A percentile compares a stretch with the other conserved stretches of the same genome.
Conservation (phyloP, 2,797 vertebrate genomes). For the Sarcophilus harrisii region DNA sequence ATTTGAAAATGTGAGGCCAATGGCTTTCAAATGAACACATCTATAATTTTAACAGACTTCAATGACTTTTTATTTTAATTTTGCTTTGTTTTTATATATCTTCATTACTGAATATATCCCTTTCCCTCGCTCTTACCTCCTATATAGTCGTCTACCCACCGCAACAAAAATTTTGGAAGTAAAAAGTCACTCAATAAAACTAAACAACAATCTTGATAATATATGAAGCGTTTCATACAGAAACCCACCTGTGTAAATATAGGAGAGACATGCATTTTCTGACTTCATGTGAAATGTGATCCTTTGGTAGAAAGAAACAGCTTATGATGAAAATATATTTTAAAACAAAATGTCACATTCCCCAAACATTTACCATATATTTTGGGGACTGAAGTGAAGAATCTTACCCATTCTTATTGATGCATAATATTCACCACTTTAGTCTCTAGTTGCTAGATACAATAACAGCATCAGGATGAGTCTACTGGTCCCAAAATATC, state of each 20-base stretch:
- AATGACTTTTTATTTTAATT: background rate
- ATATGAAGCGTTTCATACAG: background rate
- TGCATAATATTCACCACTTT: background rate
- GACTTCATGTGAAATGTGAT: slow-evolving; percentile 16
- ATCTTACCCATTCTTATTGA: slow-evolving; percentile 9
- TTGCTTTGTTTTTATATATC: background rate
- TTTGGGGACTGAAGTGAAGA: background rate
- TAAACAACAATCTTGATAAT: background rate
- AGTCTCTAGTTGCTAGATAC: slow-evolving; percentile 36
- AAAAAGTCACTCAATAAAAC: background rate
- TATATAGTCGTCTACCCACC: background rate
- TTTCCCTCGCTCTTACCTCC: background rate
- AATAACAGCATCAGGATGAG: slow-evolving; percentile 57
- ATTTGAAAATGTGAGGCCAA: background rate
- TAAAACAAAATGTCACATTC: slow-evolving; percentile 35
- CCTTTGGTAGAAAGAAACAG: slow-evolving; percentile 13
- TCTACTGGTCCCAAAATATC: slow-evolving; percentile 57
- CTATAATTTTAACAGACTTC: background rate
- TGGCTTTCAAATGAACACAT: slow-evolving; percentile 9
- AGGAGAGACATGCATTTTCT: background rate
- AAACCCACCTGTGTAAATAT: background rate
- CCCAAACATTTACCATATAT: slow-evolving; percentile 44
- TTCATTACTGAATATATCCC: background rate
- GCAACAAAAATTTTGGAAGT: background rate
- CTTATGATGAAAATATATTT: slow-evolving; percentile 15